Percentiles rank a stretch among this genome's conserved stretches.
phyloP scores from a whole-genome alignment of 2,797 vertebrate species.

The Tangara arthus region DNA sequence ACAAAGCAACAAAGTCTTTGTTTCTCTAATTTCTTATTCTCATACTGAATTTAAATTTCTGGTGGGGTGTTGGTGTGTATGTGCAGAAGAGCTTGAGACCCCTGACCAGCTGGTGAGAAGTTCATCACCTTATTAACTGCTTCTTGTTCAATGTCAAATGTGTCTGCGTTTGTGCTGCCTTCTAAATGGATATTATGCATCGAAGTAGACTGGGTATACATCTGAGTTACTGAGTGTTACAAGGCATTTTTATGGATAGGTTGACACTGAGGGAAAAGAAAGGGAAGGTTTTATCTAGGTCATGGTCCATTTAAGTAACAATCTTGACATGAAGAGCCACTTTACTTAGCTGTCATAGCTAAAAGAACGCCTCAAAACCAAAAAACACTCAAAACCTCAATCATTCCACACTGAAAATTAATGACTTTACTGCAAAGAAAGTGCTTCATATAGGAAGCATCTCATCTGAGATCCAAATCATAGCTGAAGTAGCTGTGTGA shows the following conservation, averaged over 20 bases:
- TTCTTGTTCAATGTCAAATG: neutral
- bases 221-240: neutral
- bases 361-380: neutral
- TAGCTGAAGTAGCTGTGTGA: neutral
- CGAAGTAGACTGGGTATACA: neutral
- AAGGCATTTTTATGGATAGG: neutral
- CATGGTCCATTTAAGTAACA: neutral
- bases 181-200: neutral
- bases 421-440: neutral
- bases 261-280: neutral
- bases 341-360: neutral
- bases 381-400: neutral
- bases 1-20: neutral
- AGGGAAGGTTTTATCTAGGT: neutral
- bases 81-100: neutral
- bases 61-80: too few relatives aligned
- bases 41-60: neutral
- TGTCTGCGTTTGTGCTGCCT: neutral
- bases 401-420: neutral
- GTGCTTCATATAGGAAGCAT: neutral
- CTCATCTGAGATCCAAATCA: neutral
- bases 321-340: neutral
- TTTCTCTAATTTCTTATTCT: neutral
- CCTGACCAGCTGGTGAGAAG: neutral
- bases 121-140: neutral